Evolutionary conservation across 2,113 vertebrate genomes (phyloP).

Genomic region (Amphiprion ocellaris): DNA sequence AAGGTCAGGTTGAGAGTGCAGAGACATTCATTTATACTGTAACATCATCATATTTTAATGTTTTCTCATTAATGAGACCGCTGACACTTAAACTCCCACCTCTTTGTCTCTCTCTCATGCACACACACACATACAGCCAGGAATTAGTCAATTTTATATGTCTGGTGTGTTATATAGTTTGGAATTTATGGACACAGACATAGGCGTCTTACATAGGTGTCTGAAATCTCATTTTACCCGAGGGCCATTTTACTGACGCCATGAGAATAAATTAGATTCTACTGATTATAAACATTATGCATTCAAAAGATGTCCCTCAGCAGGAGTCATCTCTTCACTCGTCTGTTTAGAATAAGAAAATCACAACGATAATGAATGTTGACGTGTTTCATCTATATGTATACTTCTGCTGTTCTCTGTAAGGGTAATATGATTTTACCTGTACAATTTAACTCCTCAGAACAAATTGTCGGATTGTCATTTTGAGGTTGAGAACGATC

Average conservation of each 20-base stretch:
- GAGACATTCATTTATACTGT: conserved; percentile 23
- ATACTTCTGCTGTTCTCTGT: conserved; percentile 8
- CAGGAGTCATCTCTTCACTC: conserved; percentile 23
- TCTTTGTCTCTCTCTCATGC: background rate
- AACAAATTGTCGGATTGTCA: conserved; percentile 32
- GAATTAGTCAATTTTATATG: background rate
- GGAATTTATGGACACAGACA: background rate
- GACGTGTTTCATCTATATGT: conserved; percentile 30
- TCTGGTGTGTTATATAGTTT: background rate
- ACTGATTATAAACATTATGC: conserved; percentile 16
- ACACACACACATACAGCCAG: background rate
- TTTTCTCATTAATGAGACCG: conserved; percentile 17
- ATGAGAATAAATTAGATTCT: conserved; percentile 5
- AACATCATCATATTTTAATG: conserved; percentile 11
- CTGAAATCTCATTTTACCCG: background rate
- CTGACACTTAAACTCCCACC: background rate
- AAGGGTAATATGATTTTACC: conserved; percentile 40
- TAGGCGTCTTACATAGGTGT: background rate
- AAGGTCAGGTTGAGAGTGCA: conserved; percentile 12
- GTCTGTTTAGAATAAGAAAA: conserved; percentile 43
- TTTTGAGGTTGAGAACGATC: background rate
- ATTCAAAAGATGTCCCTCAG: conserved; percentile 45
- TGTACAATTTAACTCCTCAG: conserved; percentile 11
- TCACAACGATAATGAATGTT: conserved; percentile 42
- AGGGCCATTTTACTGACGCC: background rate